These are phyloP conservation scores for Drosophila sordidula DNA, from an alignment of 2,888 invertebrate species.

Conservation along the genomic window DNA sequence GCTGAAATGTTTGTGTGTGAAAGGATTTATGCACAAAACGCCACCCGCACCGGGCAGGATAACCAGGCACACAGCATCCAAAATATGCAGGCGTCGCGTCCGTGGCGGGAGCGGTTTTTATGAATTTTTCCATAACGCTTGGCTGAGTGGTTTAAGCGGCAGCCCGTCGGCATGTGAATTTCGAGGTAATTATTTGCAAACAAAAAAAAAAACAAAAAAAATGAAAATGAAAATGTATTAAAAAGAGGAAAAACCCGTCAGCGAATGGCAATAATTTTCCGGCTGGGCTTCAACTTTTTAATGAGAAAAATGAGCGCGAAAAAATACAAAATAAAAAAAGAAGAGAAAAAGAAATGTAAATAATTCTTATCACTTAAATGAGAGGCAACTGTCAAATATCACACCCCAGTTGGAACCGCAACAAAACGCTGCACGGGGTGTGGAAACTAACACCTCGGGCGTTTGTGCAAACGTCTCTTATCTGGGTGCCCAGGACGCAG, in stretches of 20 bases:
- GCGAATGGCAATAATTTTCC: slow-evolving; percentile 69
- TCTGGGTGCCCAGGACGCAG: slow-evolving; percentile 38
- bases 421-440: slow-evolving; percentile 41
- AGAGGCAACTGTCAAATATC: slow-evolving; percentile 73
- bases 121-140: slow-evolving; percentile 75
- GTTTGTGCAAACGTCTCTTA: slow-evolving; percentile 63
- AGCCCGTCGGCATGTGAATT: slow-evolving; percentile 50
- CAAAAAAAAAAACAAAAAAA: slow-evolving; percentile 47
- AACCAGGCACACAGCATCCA: slow-evolving; percentile 41
- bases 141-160: slow-evolving; percentile 69
- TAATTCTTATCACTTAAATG: slow-evolving; percentile 70
- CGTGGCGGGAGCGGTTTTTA: slow-evolving; percentile 28
- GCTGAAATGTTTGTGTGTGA: slow-evolving; percentile 48
- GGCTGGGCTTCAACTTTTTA: slow-evolving; percentile 70
- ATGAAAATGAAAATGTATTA: neutral
- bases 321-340: slow-evolving; percentile 16
- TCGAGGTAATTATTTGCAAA: slow-evolving; percentile 75
- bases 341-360: slow-evolving; percentile 54
- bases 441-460: slow-evolving; percentile 70
- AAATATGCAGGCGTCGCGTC: slow-evolving; percentile 46
- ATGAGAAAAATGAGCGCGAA: slow-evolving; percentile 62
- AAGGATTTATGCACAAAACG: slow-evolving; percentile 78
- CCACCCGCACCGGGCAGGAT: slow-evolving; percentile 68
- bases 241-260: slow-evolving; percentile 44
- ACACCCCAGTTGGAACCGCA: slow-evolving; percentile 64